Base-by-base conservation (phyloP, 2,113 vertebrate species). In the Brienomyrus brachyistius region DNA sequence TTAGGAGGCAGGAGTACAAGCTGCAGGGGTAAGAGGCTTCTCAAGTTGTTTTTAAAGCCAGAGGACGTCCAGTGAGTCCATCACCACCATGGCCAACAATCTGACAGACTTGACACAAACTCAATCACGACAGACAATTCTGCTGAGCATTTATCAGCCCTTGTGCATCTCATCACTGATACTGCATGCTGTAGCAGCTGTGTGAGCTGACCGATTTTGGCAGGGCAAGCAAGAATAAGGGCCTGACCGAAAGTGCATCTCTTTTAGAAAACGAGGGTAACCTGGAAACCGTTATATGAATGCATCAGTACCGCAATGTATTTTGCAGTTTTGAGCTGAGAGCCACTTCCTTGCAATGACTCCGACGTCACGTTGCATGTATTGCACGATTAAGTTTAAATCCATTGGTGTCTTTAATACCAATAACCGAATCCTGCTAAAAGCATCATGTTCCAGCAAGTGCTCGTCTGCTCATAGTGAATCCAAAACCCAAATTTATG, bases 171-270 rank as follows among this genome's bases (percentile, higher is more conserved):
- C 59, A 40, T 11, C 82, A 47, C 54, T 52, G 31, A 88, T 88
- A 90, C 51, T 88, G 91, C 47, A 88, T 89, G 90, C 91, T 90
- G 90, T 62, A 88, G 88, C 89, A 52, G 62, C 87, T 90, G 90
- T 56, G 84, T 50, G 87, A 90, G 88, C 70, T 27, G 77, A 59
- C 56, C 88, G 74, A 66, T 23, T 91, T 91, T 51, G 83, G 80
- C 80, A 77, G 90, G 89, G 85, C 84, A 82, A 89, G 90, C 89
- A 88, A 89, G 89, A 56, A 88, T 35, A 91, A 91, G 91, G 87
- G 9, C 85, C 92, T 85, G 91, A 89, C 91, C 92, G 90, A 70
- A 88, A 84, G 90, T 87, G 45, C 50, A 35, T 89, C 77, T 90
- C 91, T 92, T 87, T 90, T 70, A 86, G 89, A 88, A 90, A 88